Evolutionary conservation across 2,888 invertebrate species (phyloP).

Genomic region (Poecilus cupreus): DNA sequence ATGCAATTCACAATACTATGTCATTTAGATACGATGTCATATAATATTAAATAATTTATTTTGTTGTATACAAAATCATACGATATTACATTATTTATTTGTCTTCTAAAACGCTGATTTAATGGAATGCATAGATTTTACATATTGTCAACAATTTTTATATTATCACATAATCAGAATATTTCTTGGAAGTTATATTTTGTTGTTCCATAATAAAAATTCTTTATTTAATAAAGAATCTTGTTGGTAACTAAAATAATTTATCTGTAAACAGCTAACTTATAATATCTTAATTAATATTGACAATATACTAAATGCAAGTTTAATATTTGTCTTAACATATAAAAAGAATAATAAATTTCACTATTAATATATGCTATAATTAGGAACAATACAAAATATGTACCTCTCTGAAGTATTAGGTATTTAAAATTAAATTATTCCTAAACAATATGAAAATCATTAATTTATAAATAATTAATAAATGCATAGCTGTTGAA

Average conservation of each 20-base stretch:
- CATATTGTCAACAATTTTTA: slow-evolving; percentile 10
- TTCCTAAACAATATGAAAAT: background rate
- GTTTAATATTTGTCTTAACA: background rate
- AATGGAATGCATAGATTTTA: slow-evolving; percentile 14
- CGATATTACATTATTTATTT: background rate
- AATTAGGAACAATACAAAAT: background rate
- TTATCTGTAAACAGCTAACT: background rate
- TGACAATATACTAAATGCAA: background rate
- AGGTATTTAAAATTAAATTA: too few relatives aligned
- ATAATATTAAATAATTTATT: too few relatives aligned
- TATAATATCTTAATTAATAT: too few relatives aligned
- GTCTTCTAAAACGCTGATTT: background rate
- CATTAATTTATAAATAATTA: background rate
- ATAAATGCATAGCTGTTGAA: background rate
- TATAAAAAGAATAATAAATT: background rate
- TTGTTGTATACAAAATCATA: background rate
- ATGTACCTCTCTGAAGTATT: too few relatives aligned
- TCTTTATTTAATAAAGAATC: slow-evolving; percentile 30
- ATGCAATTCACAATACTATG: too few relatives aligned
- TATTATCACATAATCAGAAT: slow-evolving; percentile 12
- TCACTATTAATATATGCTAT: background rate
- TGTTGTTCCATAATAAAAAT: background rate
- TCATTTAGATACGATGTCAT: too few relatives aligned
- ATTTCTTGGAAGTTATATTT: background rate
- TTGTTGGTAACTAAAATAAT: background rate